Evolutionary conservation across 1,140 invertebrate genomes (phyloP), one percentile per base, ranked within the genome.

Genomic region (Lasioglossum baleicum): DNA sequence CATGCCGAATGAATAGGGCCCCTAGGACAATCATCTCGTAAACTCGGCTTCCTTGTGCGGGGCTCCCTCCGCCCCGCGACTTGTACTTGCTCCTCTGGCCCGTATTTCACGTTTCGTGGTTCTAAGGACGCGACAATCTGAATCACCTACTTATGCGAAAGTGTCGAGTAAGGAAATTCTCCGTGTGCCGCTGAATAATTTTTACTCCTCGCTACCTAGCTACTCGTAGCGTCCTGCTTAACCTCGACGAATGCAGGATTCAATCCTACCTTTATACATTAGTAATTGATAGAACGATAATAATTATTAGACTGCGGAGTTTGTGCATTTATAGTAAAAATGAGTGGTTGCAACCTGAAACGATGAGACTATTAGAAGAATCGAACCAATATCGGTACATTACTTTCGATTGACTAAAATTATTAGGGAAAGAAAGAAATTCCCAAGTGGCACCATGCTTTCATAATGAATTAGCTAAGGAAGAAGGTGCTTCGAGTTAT

Each of bases 11-110:
- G 88, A 89, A 90, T 90, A 88, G 89, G 83, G 74, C 73, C 81
- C 60, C 79, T 84, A 84, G 89, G 87, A 90, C 90, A 90, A 89
- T 90, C 84, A 87, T 90, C 90, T 87, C 90, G 85, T 90, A 90
- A 90, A 90, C 81, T 90, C 70, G 84, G 78, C 80, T 87, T 85
- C 87, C 83, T 88, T 88, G 75, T 76, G 70, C 79, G 78, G 80
- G 63, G 73, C 64, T 63, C 70, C 75, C 80, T 76, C 71, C 60
- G 20, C 63, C 44, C 51, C 64, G 64, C 56, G 63, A 60, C 53
- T 64, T 70, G 74, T 74, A n/a, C 56, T 6, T n/a, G 17, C 56
- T 83, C 82, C 65, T 75, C 79, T 75, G 68, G 66, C 64, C 84
- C 74, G 73, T 77, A 79, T 85, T 85, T 86, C 76, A 71, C 81